Conservation (phyloP, 2,797 vertebrate species). For the Mycteria americana region DNA sequence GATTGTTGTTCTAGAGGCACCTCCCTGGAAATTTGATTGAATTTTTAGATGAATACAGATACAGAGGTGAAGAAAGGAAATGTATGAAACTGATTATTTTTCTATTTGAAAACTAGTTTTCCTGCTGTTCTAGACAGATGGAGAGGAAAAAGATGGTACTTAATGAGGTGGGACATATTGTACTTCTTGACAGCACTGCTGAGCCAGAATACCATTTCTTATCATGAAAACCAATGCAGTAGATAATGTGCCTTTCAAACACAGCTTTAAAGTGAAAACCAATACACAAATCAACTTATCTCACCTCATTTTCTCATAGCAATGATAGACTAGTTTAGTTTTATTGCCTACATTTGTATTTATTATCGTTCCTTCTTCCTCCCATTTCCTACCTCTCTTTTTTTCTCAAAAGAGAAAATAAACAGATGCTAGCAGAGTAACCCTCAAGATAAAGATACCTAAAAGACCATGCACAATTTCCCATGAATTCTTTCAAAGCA, state of each 20-base stretch:
- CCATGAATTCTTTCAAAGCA: not conserved
- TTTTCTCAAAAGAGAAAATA: not conserved
- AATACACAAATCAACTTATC: constrained; percentile 3
- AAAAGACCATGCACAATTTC: not conserved
- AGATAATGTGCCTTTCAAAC: constrained; percentile 28
- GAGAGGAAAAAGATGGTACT: constrained; percentile 16
- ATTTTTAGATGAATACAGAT: not conserved
- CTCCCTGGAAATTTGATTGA: not conserved
- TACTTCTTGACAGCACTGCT: constrained; percentile 36
- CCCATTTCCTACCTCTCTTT: not conserved
- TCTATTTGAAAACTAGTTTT: constrained; percentile 41
- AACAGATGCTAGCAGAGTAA: not conserved
- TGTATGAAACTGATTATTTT: constrained; percentile 7
- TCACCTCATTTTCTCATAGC: constrained; percentile 3
- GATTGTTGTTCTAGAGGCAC: not conserved
- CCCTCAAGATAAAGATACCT: not conserved
- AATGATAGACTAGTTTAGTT: not conserved
- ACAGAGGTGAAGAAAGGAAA: constrained; percentile 13
- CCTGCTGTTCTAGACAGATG: constrained; percentile 43
- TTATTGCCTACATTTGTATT: not conserved
- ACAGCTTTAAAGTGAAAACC: constrained; percentile 8
- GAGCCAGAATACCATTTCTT: constrained; percentile 18
- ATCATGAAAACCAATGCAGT: constrained; percentile 6
- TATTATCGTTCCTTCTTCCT: not conserved
- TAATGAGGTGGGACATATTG: constrained; percentile 54